Percentiles rank a stretch among this genome's conserved stretches.
Conservation (phyloP, 2,113 vertebrate genomes). For the Oncorhynchus masou region DNA sequence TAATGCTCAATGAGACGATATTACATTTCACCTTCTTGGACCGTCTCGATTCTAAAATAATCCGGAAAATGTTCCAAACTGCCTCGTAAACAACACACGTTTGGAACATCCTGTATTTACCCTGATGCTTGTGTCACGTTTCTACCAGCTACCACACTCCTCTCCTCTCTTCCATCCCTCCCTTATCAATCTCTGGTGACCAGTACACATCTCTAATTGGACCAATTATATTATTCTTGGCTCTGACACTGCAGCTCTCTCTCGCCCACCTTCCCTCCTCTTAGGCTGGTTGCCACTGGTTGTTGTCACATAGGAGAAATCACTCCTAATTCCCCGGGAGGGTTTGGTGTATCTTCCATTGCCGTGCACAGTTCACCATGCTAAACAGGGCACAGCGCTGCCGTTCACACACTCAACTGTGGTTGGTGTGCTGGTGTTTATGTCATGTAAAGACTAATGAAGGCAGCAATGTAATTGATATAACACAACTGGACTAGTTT, state of each 20-base stretch:
- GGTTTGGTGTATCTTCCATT: conserved; percentile 3
- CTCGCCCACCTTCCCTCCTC: background rate
- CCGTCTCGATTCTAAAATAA: conserved; percentile 62
- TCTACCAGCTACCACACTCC: background rate
- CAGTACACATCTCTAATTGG: conserved; percentile 14
- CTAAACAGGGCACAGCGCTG: background rate
- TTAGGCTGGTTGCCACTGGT: background rate
- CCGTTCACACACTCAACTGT: background rate
- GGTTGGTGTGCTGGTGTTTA: background rate
- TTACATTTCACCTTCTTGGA: conserved; percentile 65
- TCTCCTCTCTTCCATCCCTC: background rate
- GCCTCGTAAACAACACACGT: conserved; percentile 57
- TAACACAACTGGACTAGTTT: background rate
- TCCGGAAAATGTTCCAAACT: conserved; percentile 50
- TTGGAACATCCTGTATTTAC: conserved; percentile 22
- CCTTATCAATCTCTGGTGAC: background rate
- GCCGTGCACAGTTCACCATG: conserved; percentile 18
- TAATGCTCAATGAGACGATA: conserved; percentile 49
- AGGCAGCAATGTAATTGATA: background rate
- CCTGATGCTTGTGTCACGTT: conserved; percentile 7
- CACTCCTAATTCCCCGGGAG: background rate
- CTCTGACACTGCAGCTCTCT: conserved; percentile 4
- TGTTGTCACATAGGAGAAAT: conserved; percentile 18
- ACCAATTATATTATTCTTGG: conserved; percentile 31
- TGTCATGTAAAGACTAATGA: background rate